Base-by-base conservation (phyloP, 2,113 vertebrate genomes). In the western clawed frog (Xenopus tropicalis) region DNA sequence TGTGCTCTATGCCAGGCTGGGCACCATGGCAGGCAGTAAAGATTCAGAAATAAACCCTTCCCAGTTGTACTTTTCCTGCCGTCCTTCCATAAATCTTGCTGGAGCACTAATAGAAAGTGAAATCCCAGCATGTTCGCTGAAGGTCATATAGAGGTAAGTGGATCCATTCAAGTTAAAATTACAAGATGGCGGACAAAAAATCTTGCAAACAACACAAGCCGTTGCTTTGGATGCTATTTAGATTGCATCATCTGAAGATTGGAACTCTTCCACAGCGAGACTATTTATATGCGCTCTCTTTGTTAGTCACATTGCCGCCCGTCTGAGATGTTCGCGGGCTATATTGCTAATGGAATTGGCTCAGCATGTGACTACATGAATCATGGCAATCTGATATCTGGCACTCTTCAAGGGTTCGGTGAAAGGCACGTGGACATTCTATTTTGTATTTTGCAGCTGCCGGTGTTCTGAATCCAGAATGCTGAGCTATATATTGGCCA, bases 401-500 rank as follows among this genome's bases (percentile, higher is more conserved):
- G n/a, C 62, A 66, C 62, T 42, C 42, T 44, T 62, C 29, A 24
- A 29, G 44, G 59, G 59, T 61, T 61, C 62, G 54, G 71, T 57
- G 71, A 72, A 54, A 58, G 22, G 62, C 71, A 72, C 71, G 61
- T 72, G 71, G 29, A 57, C 64, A 58, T 72, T 72, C 71, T 72
- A 72, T 72, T 72, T 66, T 72, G 71, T 52, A 52, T 62, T 66
- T 66, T 44, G 62, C 71, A 72, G 71, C 62, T 72, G 71, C 54
- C 52, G 64, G 24, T 14, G 20, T 66, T 72, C 24, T 42, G 37
- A 72, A 17, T 56, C 25, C 54, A 56, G 24, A 21, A 72, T 65
- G 63, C 14, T 23, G 52, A 24, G 29, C 54, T 58, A 56, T 22
- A 58, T 23, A 56, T n/a, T 42, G 57, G 57, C 11, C 23, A 59